These are phyloP conservation scores for Limnephilus marmoratus DNA, from an alignment of 2,888 invertebrate genomes.

Conservation along the genomic window DNA sequence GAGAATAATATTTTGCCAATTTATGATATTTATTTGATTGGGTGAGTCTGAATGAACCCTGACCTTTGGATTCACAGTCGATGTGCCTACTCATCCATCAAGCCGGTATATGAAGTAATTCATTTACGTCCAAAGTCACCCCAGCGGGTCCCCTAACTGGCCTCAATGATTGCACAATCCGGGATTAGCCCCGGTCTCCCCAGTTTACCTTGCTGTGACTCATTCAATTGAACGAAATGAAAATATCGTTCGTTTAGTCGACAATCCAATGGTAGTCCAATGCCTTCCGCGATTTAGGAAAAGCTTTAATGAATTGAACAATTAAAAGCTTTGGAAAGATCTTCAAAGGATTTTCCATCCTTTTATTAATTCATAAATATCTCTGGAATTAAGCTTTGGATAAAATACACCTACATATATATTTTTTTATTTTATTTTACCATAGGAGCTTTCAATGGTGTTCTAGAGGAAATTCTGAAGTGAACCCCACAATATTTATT, in stretches of 20 bases:
- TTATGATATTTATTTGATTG: neutral
- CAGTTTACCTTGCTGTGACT: slow-evolving; percentile 58
- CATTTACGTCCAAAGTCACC: slow-evolving; percentile 15
- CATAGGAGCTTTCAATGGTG: neutral
- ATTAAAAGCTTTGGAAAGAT: neutral
- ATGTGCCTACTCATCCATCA: neutral
- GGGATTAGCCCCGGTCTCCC: slow-evolving; percentile 54
- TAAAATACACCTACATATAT: too few species aligned
- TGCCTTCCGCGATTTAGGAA: neutral
- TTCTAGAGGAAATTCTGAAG: neutral
- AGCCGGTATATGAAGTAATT: slow-evolving; percentile 2
- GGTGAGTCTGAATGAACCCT: neutral
- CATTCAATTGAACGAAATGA: slow-evolving; percentile 63
- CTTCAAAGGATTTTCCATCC: neutral
- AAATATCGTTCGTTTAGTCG: slow-evolving; percentile 31
- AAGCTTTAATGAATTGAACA: slow-evolving; percentile 3
- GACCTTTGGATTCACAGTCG: neutral
- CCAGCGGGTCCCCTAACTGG: slow-evolving; percentile 5
- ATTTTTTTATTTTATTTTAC: too few species aligned
- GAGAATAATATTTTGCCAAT: too few species aligned
- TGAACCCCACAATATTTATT: neutral
- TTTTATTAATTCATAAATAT: neutral
- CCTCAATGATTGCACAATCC: slow-evolving; percentile 27
- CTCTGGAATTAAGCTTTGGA: neutral
- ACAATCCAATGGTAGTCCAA: neutral